Evolutionary conservation across 2,113 vertebrate genomes (phyloP), one percentile per base, ranked within the genome.

Genomic region (Corythoichthys intestinalis): DNA sequence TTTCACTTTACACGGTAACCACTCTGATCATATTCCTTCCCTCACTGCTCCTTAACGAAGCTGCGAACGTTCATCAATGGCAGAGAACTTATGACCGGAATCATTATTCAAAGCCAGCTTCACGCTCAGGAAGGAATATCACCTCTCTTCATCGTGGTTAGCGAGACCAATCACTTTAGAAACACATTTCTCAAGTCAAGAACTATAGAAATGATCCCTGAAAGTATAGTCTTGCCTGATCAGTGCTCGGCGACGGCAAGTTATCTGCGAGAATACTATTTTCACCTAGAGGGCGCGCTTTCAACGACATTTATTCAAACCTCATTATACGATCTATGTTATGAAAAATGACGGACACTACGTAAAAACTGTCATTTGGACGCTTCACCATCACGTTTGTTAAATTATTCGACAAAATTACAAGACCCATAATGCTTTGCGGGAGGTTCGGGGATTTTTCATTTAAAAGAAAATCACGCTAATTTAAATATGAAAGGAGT

Each of bases 171-270:
- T 14, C 87, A 82, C 58, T 82, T 88, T 85, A 80, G 80, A 88
- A 87, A 88, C 78, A 66, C 83, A 88, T 82, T 86, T 85, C 84
- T 72, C 72, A 65, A 83, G 88, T 89, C 2, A 80, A 0, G 0
- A 61, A 86, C 83, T 90, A 87, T 85, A 90, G 85, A 90, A 90
- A 89, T 87, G 82, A 90, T 89, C 84, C 85, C 85, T 88, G 75
- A 85, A 87, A 90, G 84, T 88, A 88, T 85, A 86, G 87, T 83
- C 85, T 89, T 88, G 75, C 54, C 0, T 0, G 0, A 0, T 0
- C 0, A 0, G 0, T 0, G 1, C 1, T 15, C 1, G 6, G 4
- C 11, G 4, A 17, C 6, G 8, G 38, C 0, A 28, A 0, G 0
- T 6, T 1, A 58, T 62, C 68, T 11, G 7, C 15, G 1, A 5